Conservation (phyloP, 2,113 vertebrate genomes). For the Melanerpes formicivorus region DNA sequence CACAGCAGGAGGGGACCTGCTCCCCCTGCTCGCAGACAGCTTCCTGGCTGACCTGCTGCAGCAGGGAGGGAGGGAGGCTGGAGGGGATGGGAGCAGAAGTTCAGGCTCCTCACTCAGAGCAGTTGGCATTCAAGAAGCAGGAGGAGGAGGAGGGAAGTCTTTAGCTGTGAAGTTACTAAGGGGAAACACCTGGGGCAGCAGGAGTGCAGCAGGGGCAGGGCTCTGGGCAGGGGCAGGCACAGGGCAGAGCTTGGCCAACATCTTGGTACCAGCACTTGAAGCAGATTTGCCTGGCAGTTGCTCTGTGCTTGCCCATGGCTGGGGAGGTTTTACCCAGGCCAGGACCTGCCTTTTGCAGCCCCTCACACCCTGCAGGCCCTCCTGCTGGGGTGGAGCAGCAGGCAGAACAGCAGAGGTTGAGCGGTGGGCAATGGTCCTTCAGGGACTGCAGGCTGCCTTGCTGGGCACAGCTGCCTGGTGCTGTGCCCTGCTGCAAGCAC, state of each 20-base stretch:
- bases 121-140: neutral
- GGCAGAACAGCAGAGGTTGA: neutral
- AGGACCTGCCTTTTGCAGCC: neutral
- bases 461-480: accelerated
- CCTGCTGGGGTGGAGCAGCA: neutral
- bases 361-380: accelerated
- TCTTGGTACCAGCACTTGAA: neutral
- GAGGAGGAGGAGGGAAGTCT: neutral
- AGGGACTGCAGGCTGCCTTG: accelerated
- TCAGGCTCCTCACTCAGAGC: neutral
- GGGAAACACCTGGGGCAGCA: neutral
- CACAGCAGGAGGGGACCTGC: neutral
- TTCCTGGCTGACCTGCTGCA: neutral
- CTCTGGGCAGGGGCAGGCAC: neutral
- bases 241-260: neutral
- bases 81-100: neutral
- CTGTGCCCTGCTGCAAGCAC: accelerated
- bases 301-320: neutral
- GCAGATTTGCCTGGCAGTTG: neutral
- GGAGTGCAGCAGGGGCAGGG: accelerated
- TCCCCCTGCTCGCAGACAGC: neutral
- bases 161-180: neutral
- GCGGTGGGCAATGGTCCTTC: neutral
- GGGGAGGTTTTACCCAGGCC: neutral
- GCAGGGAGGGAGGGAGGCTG: neutral